A percentile compares a stretch with the other conserved stretches of the same genome.
phyloP scores from a whole-genome alignment of 2,888 invertebrate species.

The Digitonthophagus gazella region DNA sequence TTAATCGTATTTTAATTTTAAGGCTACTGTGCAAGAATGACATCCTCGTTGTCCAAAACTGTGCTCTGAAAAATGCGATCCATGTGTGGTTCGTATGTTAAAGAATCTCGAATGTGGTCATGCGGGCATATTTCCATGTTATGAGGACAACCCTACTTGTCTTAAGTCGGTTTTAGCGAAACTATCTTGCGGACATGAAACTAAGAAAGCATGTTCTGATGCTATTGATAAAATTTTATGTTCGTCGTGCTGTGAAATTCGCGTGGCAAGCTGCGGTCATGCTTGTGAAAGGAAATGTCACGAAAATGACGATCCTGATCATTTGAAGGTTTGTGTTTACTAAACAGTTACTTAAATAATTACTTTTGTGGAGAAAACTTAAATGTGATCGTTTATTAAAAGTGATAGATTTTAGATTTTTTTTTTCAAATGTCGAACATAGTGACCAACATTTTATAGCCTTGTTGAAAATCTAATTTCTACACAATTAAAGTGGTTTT shows the following conservation, averaged over 20 bases:
- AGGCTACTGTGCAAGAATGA: conserved; percentile 53
- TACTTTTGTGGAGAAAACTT: too few species aligned
- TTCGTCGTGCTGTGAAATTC: conserved; percentile 53
- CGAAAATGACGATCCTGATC: conserved; percentile 58
- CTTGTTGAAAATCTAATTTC: too few species aligned
- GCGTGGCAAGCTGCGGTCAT: conserved; percentile 65
- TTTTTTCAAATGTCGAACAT: too few species aligned
- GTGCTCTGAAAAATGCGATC: conserved; percentile 53
- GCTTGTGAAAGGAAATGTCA: conserved; percentile 60
- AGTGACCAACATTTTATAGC: too few species aligned
- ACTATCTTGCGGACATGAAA: conserved; percentile 44
- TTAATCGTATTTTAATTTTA: conserved; percentile 34
- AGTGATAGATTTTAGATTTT: too few species aligned
- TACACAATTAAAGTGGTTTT: too few species aligned
- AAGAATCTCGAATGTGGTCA: conserved; percentile 31
- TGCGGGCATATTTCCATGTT: conserved; percentile 31
- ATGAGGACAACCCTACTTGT: too few species aligned
- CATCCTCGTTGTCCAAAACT: conserved; percentile 56
- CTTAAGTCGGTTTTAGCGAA: too few species aligned
- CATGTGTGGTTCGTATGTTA: conserved; percentile 50
- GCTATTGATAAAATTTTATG: conserved; percentile 48
- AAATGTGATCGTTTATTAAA: too few species aligned
- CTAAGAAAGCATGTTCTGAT: conserved; percentile 51
- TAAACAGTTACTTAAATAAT: too few species aligned
- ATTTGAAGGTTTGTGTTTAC: conserved; percentile 58